phyloP scores from a whole-genome alignment of 2,797 vertebrate species.

The Diglossa cyanea region DNA sequence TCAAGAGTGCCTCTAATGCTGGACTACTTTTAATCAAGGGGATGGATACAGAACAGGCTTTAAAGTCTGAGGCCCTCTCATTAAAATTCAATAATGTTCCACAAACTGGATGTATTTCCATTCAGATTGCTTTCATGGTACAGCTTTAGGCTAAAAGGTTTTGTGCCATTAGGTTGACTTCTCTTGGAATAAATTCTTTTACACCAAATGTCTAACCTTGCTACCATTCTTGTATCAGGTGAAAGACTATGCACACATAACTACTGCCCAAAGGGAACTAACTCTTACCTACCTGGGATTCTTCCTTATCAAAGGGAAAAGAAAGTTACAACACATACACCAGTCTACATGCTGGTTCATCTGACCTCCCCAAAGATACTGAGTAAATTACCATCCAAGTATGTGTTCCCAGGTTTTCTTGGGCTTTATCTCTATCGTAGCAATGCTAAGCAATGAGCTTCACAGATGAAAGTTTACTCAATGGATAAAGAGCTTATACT shows the following conservation, averaged over 20 bases:
- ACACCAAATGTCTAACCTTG: neutral
- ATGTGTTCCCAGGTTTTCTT: neutral
- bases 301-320: neutral
- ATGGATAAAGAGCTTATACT: neutral
- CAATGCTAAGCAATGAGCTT: neutral
- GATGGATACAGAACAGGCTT: neutral
- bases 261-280: neutral
- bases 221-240: neutral
- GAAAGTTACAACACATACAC: neutral
- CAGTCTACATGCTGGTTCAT: neutral
- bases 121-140: neutral
- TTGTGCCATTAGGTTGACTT: neutral
- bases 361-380: neutral
- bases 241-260: neutral
- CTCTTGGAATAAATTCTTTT: slow-evolving; percentile 34
- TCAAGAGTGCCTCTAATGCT: neutral
- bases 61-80: neutral
- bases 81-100: neutral
- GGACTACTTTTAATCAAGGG: neutral
- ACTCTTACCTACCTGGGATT: neutral
- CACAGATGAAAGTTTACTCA: neutral
- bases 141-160: neutral
- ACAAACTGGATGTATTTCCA: neutral
- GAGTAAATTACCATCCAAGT: neutral
- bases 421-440: neutral